These are phyloP conservation scores for Hydropotes inermis DNA, from an alignment of 2,113 vertebrate genomes.

Conservation along the genomic window DNA sequence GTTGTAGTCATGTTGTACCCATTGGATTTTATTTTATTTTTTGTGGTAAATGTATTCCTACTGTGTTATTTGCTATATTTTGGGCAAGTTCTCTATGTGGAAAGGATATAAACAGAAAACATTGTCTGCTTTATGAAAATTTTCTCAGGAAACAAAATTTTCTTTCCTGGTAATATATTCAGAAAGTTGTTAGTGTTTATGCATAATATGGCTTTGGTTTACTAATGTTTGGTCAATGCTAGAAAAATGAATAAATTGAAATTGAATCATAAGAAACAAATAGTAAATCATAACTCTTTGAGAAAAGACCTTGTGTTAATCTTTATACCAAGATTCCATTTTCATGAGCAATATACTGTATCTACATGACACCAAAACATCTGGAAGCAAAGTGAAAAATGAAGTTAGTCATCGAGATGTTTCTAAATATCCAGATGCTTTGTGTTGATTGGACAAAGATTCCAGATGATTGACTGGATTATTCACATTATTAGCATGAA, in stretches of 20 bases:
- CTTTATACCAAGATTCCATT: slow-evolving; percentile 32
- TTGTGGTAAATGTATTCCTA: not conserved
- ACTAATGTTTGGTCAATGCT: not conserved
- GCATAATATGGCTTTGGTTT: not conserved
- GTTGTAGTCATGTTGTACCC: not conserved
- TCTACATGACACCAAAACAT: slow-evolving; percentile 42
- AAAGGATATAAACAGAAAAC: not conserved
- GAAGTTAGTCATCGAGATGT: slow-evolving; percentile 28
- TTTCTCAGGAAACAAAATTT: not conserved
- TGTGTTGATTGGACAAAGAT: slow-evolving; percentile 38
- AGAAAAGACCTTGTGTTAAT: slow-evolving; percentile 32
- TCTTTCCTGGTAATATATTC: not conserved
- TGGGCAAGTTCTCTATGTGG: not conserved
- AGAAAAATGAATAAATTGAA: slow-evolving; percentile 12
- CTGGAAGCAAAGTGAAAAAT: slow-evolving; percentile 48
- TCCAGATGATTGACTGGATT: slow-evolving; percentile 51
- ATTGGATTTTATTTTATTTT: not conserved
- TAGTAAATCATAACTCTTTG: slow-evolving; percentile 38
- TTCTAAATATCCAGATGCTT: slow-evolving; percentile 55
- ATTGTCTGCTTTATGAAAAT: not conserved
- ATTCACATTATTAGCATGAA: not conserved
- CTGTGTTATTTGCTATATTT: not conserved
- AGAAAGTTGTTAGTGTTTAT: not conserved
- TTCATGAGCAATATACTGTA: slow-evolving; percentile 29
- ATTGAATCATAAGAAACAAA: slow-evolving; percentile 7